phyloP scores from a whole-genome alignment of 2,888 invertebrate genomes.

The Branchipolynoe longqiensis region DNA sequence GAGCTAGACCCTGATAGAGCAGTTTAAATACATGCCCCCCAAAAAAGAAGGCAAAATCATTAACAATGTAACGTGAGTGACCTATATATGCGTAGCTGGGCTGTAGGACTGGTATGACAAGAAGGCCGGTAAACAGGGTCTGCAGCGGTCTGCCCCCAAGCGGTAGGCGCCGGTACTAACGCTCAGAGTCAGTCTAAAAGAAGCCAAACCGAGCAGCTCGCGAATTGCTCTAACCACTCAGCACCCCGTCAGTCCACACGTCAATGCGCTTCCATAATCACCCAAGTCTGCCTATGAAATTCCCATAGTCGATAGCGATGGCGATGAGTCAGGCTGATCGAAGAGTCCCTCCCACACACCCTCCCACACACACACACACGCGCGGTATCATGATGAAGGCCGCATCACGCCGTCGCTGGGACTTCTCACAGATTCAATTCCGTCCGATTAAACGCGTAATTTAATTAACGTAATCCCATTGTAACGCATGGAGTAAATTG shows the following conservation, averaged over 20 bases:
- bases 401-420: neutral
- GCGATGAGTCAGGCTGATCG: too few species aligned
- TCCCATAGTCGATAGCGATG: too few species aligned
- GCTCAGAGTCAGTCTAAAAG: neutral
- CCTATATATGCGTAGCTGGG: too few species aligned
- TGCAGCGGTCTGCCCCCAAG: conserved; percentile 31
- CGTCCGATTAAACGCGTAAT: conserved; percentile 43
- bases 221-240: neutral
- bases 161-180: neutral
- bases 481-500: conserved; percentile 21
- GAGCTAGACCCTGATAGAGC: too few species aligned
- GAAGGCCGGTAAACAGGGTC: neutral
- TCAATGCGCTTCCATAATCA: neutral
- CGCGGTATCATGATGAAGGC: neutral
- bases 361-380: neutral
- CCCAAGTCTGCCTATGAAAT: too few species aligned
- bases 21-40: too few species aligned
- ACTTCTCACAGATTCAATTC: neutral
- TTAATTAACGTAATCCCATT: conserved; percentile 33
- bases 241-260: neutral
- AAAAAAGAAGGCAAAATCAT: too few species aligned
- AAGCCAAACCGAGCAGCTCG: too few species aligned
- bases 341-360: neutral
- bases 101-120: too few species aligned
- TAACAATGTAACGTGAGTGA: too few species aligned